These are phyloP conservation scores for Naso thynnoides DNA, from an alignment of 2,797 vertebrate species.

Conservation along the genomic window DNA sequence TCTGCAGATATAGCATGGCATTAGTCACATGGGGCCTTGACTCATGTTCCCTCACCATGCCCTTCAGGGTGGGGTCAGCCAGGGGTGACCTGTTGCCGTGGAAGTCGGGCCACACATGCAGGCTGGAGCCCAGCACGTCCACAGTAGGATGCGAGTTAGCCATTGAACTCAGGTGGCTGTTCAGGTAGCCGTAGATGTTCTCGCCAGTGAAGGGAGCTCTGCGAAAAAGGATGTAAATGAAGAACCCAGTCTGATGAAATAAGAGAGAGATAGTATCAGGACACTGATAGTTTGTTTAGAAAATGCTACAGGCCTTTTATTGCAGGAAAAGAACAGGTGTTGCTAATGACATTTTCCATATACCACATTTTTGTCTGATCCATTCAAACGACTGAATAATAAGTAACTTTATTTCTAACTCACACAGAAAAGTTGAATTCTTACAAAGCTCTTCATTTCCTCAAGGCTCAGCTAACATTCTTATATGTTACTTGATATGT, in stretches of 20 bases:
- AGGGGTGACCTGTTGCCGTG: constrained; percentile 97
- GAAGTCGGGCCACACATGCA: constrained; percentile 98
- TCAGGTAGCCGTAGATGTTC: constrained; percentile 92
- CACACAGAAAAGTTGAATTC: not conserved
- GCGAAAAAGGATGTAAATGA: not conserved
- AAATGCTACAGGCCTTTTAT: not conserved
- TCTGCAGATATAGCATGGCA: not conserved
- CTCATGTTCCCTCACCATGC: constrained; percentile 89
- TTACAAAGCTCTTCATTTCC: constrained; percentile 5
- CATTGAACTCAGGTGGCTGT: constrained; percentile 90
- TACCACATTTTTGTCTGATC: too few species aligned
- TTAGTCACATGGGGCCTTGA: not conserved
- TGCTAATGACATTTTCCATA: not conserved
- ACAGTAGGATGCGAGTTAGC: constrained; percentile 80
- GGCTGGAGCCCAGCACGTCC: constrained; percentile 90
- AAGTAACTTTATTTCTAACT: not conserved
- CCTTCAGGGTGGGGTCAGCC: constrained; percentile 93
- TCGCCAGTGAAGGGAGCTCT: constrained; percentile 78
- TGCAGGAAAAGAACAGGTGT: not conserved
- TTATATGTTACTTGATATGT: not conserved
- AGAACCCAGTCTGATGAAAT: not conserved
- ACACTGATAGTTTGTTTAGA: not conserved
- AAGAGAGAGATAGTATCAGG: too few species aligned
- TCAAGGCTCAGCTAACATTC: constrained; percentile 5
- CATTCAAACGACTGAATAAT: not conserved